phyloP scores from a whole-genome alignment of 2,113 vertebrate species.

The Ameiurus melas region DNA sequence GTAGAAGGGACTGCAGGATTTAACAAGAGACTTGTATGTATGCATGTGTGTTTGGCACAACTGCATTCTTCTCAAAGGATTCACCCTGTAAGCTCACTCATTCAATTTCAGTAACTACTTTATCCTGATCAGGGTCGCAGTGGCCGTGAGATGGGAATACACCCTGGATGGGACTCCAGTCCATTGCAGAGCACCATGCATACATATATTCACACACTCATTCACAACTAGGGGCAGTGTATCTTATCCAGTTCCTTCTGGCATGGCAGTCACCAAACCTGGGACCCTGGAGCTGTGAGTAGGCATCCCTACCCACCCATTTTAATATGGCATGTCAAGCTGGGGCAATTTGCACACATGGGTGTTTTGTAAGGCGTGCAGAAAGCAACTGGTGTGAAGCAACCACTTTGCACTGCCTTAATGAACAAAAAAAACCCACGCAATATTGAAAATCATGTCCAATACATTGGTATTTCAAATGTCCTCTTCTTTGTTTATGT shows the following conservation, averaged over 20 bases:
- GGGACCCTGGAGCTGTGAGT: neutral
- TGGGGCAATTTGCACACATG: neutral
- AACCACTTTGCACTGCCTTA: neutral
- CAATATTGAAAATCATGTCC: neutral
- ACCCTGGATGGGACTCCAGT: neutral
- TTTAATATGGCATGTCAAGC: neutral
- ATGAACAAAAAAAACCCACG: neutral
- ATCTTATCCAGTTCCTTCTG: neutral
- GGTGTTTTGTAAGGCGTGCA: neutral
- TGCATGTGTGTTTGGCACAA: neutral
- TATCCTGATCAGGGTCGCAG: neutral
- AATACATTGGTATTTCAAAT: conserved; percentile 50
- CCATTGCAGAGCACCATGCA: neutral
- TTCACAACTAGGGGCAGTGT: neutral
- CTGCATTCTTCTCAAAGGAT: neutral
- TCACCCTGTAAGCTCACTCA: conserved; percentile 21
- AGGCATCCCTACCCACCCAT: neutral
- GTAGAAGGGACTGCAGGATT: conserved; percentile 23
- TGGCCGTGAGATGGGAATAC: neutral
- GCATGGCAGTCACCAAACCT: neutral
- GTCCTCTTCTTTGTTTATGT: conserved; percentile 71
- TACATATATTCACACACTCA: neutral
- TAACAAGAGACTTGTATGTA: neutral
- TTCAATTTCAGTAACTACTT: neutral
- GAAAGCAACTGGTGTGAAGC: neutral